phyloP scores from a whole-genome alignment of 2,797 vertebrate species.

The Spea hammondii region DNA sequence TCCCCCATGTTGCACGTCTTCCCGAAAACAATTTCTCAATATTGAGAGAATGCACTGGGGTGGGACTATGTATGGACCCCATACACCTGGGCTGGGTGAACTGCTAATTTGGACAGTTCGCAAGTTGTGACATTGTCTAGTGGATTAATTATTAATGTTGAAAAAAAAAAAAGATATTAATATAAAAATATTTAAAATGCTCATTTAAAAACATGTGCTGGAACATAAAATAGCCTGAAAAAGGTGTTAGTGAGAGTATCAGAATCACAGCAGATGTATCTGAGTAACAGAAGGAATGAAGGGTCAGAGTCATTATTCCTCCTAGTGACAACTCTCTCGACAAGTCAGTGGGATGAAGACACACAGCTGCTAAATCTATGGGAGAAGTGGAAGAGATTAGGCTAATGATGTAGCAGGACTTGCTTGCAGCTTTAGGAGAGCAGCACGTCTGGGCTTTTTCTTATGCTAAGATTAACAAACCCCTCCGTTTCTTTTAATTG shows the following conservation, averaged over 20 bases:
- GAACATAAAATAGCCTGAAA: conserved; percentile 11
- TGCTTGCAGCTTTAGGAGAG: conserved; percentile 10
- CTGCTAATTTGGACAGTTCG: no score
- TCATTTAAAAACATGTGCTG: conserved; percentile 13
- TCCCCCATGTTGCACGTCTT: no score
- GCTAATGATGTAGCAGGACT: conserved; percentile 29
- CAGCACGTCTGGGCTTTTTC: not conserved
- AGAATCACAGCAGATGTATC: conserved; percentile 1
- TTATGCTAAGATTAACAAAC: conserved; percentile 18
- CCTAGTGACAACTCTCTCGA: conserved; percentile 17
- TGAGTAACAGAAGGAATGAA: not conserved
- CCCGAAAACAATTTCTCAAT: no score
- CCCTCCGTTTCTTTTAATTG: conserved; percentile 16
- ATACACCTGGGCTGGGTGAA: no score
- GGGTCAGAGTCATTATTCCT: conserved; percentile 20
- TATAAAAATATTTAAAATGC: no score
- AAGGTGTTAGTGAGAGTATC: not conserved
- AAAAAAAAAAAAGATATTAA: no score
- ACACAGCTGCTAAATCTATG: conserved; percentile 26
- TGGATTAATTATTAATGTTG: no score
- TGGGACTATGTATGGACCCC: no score
- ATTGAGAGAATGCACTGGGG: no score
- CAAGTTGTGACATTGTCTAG: no score
- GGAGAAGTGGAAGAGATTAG: conserved; percentile 18
- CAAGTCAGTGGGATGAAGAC: conserved; percentile 25